A percentile compares a stretch with the other conserved stretches of the same genome.
Evolutionary conservation across 2,113 vertebrate species (phyloP).

Genomic region (Rhynchomys soricoides): DNA sequence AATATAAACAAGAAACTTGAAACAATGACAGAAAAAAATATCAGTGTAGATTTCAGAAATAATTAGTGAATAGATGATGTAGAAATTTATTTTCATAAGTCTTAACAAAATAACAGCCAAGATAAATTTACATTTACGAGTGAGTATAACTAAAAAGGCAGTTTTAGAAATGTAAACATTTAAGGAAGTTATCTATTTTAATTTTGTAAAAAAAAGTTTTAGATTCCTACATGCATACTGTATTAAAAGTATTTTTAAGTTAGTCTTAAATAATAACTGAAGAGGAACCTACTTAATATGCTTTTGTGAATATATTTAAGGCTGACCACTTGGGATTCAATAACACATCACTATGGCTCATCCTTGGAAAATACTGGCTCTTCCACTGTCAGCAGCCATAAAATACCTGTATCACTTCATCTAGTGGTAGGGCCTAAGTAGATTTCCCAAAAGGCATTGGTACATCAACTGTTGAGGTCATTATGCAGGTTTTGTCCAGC

Average conservation of each 20-base stretch:
- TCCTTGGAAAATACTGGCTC: too few species aligned
- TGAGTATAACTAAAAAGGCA: background rate
- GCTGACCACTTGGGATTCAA: too few species aligned
- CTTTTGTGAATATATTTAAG: too few species aligned
- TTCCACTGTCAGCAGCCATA: too few species aligned
- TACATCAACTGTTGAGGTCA: background rate
- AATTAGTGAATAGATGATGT: background rate
- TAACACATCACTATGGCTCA: too few species aligned
- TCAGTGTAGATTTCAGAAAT: background rate
- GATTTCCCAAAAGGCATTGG: background rate
- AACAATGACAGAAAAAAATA: background rate
- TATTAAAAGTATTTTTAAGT: background rate
- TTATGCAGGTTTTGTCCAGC: background rate
- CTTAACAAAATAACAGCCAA: background rate
- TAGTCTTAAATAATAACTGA: background rate
- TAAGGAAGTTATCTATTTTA: background rate
- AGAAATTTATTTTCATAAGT: background rate
- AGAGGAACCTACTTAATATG: too few species aligned
- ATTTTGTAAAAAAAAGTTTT: background rate
- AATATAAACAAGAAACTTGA: background rate
- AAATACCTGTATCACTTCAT: background rate
- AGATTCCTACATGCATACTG: background rate
- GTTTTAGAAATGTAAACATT: background rate
- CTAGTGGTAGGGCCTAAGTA: background rate
- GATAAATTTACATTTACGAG: background rate